These are phyloP conservation scores for Halocaridina rubra DNA, from an alignment of 2,888 invertebrate genomes.

Conservation along the genomic window DNA sequence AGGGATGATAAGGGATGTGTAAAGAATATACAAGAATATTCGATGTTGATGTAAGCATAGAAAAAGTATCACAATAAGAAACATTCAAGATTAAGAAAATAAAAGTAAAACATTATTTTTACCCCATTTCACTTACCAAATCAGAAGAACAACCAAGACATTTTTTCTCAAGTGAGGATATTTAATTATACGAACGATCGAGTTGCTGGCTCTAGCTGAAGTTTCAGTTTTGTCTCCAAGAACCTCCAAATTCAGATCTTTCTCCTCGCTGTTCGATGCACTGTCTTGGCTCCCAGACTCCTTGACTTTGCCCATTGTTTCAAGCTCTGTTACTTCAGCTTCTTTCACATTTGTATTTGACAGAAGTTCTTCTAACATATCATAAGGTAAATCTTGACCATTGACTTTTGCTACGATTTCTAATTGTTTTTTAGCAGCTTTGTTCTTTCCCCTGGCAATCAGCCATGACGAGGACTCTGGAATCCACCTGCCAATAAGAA, in stretches of 20 bases:
- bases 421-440: constrained; percentile 34
- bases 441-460: constrained; percentile 18
- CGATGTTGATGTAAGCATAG: too few relatives aligned
- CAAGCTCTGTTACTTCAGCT: background rate
- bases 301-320: background rate
- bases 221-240: background rate
- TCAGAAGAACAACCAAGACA: constrained; percentile 46
- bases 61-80: background rate
- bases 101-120: too few relatives aligned
- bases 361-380: constrained; percentile 26
- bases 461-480: constrained; percentile 64
- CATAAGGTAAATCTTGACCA: constrained; percentile 12
- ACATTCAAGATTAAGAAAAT: background rate
- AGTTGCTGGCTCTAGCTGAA: background rate
- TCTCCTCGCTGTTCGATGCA: background rate
- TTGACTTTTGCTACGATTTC: constrained; percentile 50
- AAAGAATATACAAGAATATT: too few relatives aligned
- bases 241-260: background rate
- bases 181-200: constrained; percentile 26
- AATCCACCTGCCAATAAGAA: constrained; percentile 47
- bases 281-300: background rate
- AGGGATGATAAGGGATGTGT: too few relatives aligned
- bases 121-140: constrained; percentile 26
- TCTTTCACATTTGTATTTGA: background rate
- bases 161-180: constrained; percentile 52